Evolutionary conservation across 2,888 invertebrate genomes (phyloP), one percentile per base, ranked within the genome.

Genomic region (Lapara coniferarum): DNA sequence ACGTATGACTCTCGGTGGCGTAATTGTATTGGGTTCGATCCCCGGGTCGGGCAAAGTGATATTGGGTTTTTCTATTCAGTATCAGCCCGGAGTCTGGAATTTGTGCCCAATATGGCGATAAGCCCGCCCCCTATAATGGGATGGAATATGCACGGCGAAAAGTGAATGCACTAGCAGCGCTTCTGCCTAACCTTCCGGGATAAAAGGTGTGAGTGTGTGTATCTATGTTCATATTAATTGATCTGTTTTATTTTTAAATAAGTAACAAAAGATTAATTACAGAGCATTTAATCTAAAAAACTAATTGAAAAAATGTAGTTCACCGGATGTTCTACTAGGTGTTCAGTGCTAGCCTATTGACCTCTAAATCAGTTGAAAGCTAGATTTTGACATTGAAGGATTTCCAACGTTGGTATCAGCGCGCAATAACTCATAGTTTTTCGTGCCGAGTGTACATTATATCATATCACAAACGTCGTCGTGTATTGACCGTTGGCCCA

Each of bases 401-500:
- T 67, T 67, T 69, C 67, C 67, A 59, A 69, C 44, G 57, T 52
- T 59, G 13, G 49, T 52, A 68, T 53, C 53, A 44, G 63, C 56
- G 30, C 25, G 53, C 59, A 66, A 69, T 71, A 71, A 68, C 67
- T 70, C 73, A 74, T 74, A 75, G 73, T 71, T 78, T 76, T 75
- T 74, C 71, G 67, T 72, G 67, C 63, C 71, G 77, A 78, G 71
- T 78, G 75, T 78, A 78, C 77, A 73, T 81, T 79, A 79, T 79
- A 81, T 84, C 82, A 83, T 81, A 80, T 84, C 81, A 83, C 75
- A 80, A 55, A 59, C 78, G 79, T 81, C 76, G 69, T 55, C 76
- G 76, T 56, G 72, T 81, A 83, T 81, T 82, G 76, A 75, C 74
- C 76, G 78, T 79, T 85, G 83, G 82, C 85, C 85, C 78, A 82